Evolutionary conservation across 2,797 vertebrate genomes (phyloP).

Genomic region (Myotis myotis): DNA sequence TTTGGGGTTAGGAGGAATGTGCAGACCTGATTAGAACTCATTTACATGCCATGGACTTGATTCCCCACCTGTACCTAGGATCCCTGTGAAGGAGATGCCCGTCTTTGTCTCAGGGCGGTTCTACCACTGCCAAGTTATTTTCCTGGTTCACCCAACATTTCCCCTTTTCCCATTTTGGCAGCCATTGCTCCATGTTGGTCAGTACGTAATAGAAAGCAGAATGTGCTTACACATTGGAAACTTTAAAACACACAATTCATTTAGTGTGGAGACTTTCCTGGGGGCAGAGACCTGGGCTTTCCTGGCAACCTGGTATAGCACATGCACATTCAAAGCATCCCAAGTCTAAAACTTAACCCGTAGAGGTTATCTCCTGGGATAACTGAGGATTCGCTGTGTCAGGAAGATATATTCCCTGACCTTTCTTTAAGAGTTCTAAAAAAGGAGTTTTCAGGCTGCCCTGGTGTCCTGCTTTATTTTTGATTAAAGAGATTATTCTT

Average conservation of each 20-base stretch:
- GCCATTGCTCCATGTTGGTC: slow-evolving; percentile 45
- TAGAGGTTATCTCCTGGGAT: neutral
- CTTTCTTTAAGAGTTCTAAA: neutral
- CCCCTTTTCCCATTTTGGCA: slow-evolving; percentile 25
- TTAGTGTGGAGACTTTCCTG: slow-evolving; percentile 54
- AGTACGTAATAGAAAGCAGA: slow-evolving; percentile 66
- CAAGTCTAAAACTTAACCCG: neutral
- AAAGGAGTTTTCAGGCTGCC: neutral
- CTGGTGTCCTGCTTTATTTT: neutral
- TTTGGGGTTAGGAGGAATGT: neutral
- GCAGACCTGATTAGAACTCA: neutral
- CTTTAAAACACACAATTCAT: slow-evolving; percentile 54
- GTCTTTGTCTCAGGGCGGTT: neutral
- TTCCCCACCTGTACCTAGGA: neutral
- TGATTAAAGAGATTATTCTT: neutral
- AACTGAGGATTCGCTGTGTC: neutral
- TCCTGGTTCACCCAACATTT: neutral
- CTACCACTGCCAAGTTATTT: neutral
- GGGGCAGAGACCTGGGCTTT: slow-evolving; percentile 16
- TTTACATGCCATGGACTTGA: neutral
- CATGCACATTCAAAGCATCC: neutral
- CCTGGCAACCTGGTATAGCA: neutral
- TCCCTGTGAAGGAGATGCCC: neutral
- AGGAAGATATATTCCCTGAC: neutral
- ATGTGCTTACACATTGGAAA: slow-evolving; percentile 53